These are phyloP conservation scores for Acanthococcus lagerstroemiae DNA, from an alignment of 2,888 invertebrate species.

Conservation along the genomic window DNA sequence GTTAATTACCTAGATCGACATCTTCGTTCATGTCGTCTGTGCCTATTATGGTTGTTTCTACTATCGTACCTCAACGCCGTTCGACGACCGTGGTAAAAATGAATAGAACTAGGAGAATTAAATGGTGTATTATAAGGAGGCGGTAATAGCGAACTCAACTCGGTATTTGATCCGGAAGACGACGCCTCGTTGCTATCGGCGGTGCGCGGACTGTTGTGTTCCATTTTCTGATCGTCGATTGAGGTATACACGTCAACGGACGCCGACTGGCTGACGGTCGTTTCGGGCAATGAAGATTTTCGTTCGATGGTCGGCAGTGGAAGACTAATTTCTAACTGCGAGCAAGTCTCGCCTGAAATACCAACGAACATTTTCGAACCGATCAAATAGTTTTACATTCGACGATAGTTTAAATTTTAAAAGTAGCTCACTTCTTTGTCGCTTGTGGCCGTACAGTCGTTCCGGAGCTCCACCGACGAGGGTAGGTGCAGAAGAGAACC, in stretches of 20 bases:
- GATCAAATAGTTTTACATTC: no score
- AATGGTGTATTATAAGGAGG: slow-evolving; percentile 9
- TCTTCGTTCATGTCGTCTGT: slow-evolving; percentile 12
- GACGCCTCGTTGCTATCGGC: slow-evolving; percentile 37
- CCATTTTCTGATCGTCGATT: not conserved
- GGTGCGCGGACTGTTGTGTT: not conserved
- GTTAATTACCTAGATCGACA: not conserved
- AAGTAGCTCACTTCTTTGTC: slow-evolving; percentile 25
- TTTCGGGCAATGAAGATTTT: slow-evolving; percentile 1
- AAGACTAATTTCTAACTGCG: slow-evolving; percentile 12
- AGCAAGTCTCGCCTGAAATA: slow-evolving; percentile 18
- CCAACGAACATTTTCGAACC: no score
- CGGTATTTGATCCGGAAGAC: slow-evolving; percentile 53
- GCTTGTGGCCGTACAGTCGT: not conserved
- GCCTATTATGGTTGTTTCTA: slow-evolving; percentile 13
- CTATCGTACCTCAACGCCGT: slow-evolving; percentile 14
- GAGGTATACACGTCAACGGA: slow-evolving; percentile 9
- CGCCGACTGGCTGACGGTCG: not conserved
- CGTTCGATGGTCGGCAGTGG: slow-evolving; percentile 4
- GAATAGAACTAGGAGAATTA: slow-evolving; percentile 22
- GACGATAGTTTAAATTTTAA: no score
- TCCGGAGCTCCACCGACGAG: not conserved
- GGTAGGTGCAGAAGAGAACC: slow-evolving; percentile 15
- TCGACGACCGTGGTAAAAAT: slow-evolving; percentile 17
- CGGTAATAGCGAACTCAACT: slow-evolving; percentile 55